Base-by-base conservation (phyloP, 2,797 vertebrate genomes). In the Streptopelia turtur region DNA sequence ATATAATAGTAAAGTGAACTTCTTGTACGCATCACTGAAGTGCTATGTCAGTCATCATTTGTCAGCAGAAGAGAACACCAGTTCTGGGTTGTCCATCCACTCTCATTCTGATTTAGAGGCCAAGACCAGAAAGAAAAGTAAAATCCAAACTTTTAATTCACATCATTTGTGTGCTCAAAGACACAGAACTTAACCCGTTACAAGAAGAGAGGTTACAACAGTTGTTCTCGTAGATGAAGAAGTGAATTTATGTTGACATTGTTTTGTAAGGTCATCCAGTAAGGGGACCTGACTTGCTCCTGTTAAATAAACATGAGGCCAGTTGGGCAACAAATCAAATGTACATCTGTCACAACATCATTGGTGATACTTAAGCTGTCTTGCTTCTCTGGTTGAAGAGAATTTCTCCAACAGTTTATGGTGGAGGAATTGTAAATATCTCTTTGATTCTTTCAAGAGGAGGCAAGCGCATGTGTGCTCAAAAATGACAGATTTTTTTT, bases 101-200 rank as follows among this genome's bases (percentile, higher is more conserved):
- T 83, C 45, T 21, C 6, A 18, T 65, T 61, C n/a, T 76, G 20
- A 66, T 25, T 61, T 47, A n/a, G 13, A 90, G 28, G 16, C 2
- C 23, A 61, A 83, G 75, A 52, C 1, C 5, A n/a, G 8, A 43
- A 71, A 50, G 15, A 83, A 79, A 79, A 49, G 9, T 47, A 57
- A 45, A 63, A 10, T 11, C 64, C 5, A 65, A 6, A 64, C 39
- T 70, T 59, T 55, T 70, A 22, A 55, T 5, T 75, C 23, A 28
- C 2, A 35, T 61, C 0, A 1, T 71, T n/a, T 45, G 13, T 76
- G 60, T 61, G 4, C 21, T 52, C 20, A 27, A n/a, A 81, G 13
- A 12, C n/a, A 52, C 12, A 68, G 39, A 49, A 41, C 5, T 12
- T 80, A 11, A 80, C 15, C 4, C 5, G 3, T 21, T 23, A 69